Base-by-base conservation (phyloP, 2,888 invertebrate genomes). In the Drosophila nr. perissopoda region DNA sequence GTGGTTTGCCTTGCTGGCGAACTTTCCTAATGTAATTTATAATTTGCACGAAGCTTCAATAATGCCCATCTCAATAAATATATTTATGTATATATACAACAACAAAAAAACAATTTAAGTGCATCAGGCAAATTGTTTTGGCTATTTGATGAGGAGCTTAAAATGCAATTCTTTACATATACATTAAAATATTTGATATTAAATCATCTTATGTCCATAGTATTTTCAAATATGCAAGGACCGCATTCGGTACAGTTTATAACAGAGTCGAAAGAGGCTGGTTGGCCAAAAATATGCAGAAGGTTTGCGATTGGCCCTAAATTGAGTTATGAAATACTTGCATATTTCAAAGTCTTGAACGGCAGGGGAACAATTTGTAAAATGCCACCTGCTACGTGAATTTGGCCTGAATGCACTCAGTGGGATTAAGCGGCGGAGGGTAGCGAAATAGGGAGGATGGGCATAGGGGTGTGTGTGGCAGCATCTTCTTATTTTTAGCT, bases 391-490 rank as follows among this genome's bases (percentile, higher is more conserved):
- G 54, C 74, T 63, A 56, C 60, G 64, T 59, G 46, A 64, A 78
- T 76, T 88, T 81, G 58, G 70, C 81, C 69, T 76, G 72, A 89
- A 87, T 86, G 88, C 89, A 89, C 89, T 87, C 78, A 73, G 70
- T 70, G 74, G 85, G 53, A 87, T 87, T 84, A 69, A 31, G 46
- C n/a, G 21, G 29, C 25, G 13, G 7, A 18, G 18, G 34, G 2
- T 18, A 11, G 46, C 16, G 46, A 46, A 25, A 8, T 46, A 1
- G n/a, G 13, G 11, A 1, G 38, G 16, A 10, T 8, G 6, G 6
- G 8, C 10, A 16, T 8, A 16, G 40, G 31, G 18, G 21, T 1
- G 36, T 31, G 40, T 49, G 10, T 54, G 21, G 68, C 49, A 42
- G 62, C 38, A 18, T 62, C 74, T 63, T 73, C 57, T 70, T 66